Evolutionary conservation across 2,113 vertebrate genomes (phyloP).

Genomic region (Micronisus gabar): DNA sequence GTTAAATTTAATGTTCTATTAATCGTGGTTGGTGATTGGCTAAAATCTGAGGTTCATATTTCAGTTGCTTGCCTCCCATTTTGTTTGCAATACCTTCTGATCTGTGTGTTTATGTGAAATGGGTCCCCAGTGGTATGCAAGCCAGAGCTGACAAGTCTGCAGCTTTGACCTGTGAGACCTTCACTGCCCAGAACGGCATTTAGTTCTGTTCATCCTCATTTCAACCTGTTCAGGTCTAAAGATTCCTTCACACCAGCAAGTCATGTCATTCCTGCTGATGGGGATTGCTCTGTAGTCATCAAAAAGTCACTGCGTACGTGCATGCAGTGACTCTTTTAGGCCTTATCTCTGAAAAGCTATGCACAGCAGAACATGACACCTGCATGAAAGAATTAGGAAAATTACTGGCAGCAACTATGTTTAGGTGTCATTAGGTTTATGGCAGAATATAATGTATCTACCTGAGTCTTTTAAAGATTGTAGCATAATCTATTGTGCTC

Average conservation of each 20-base stretch:
- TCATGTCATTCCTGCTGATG: background rate
- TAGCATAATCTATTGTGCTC: background rate
- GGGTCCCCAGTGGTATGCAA: background rate
- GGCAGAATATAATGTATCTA: background rate
- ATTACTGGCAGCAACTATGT: background rate
- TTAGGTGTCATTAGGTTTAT: background rate
- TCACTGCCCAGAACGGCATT: background rate
- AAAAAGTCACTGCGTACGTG: fast-evolving
- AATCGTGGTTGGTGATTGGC: background rate
- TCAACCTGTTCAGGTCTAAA: background rate
- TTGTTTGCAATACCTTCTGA: background rate
- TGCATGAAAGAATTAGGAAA: background rate
- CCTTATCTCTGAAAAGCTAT: background rate
- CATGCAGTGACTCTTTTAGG: background rate
- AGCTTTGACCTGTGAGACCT: background rate
- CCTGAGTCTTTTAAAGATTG: background rate
- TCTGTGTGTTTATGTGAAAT: background rate
- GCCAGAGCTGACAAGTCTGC: background rate
- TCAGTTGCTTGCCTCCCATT: background rate
- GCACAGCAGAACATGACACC: background rate
- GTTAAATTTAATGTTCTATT: background rate
- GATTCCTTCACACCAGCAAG: background rate
- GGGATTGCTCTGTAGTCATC: background rate
- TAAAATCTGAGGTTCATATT: background rate
- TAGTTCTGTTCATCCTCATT: background rate